Percentiles rank a stretch among this genome's conserved stretches.
These are phyloP conservation scores for Ischnura elegans DNA, from an alignment of 2,888 invertebrate genomes.

Conservation along the genomic window DNA sequence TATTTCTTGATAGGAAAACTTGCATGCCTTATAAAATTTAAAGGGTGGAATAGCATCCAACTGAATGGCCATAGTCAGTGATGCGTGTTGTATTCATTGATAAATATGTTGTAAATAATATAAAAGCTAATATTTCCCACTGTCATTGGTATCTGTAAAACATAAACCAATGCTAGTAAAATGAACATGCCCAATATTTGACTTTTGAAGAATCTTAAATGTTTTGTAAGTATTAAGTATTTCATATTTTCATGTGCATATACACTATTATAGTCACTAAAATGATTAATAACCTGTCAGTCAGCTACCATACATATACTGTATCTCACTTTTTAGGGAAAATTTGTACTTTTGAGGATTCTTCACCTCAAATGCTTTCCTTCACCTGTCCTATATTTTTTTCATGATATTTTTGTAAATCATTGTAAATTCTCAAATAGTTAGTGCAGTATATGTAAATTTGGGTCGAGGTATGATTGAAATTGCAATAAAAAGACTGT, in stretches of 20 bases:
- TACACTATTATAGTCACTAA: neutral
- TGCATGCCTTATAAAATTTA: neutral
- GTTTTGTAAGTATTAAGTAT: neutral
- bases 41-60: neutral
- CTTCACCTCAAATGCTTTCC: neutral
- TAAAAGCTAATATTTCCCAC: neutral
- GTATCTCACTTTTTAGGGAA: neutral
- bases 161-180: neutral
- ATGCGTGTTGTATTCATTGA: neutral
- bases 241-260: neutral
- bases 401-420: conserved; percentile 59
- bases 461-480: neutral
- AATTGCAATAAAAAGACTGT: conserved; percentile 6
- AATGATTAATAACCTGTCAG: neutral
- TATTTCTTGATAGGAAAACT: conserved; percentile 36
- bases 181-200: neutral
- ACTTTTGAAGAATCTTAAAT: neutral
- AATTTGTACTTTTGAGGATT: neutral
- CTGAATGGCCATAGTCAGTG: neutral
- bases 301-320: neutral
- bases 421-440: neutral
- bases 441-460: neutral
- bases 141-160: neutral
- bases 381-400: neutral
- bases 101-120: conserved; percentile 35